Conservation (phyloP, 2,797 vertebrate genomes). For the Aselliscus stoliczkanus region DNA sequence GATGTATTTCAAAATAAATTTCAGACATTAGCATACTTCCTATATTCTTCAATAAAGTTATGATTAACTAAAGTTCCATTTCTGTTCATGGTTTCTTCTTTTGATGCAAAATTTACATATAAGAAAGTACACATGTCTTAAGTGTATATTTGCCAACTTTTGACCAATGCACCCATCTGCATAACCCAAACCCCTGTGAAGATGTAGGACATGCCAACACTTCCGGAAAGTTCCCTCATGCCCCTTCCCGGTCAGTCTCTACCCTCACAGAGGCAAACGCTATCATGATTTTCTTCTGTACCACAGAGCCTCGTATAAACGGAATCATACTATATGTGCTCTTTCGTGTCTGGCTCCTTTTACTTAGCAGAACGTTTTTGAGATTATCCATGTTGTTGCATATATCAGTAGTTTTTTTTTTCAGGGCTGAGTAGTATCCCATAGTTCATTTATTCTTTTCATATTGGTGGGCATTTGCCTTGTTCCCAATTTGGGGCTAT, state of each 20-base stretch:
- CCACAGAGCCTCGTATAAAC: neutral
- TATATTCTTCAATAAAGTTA: neutral
- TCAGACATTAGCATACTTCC: neutral
- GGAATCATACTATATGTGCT: neutral
- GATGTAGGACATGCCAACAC: neutral
- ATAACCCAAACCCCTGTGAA: neutral
- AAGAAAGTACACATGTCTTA: neutral
- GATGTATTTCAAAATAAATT: conserved; percentile 6
- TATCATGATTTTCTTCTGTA: neutral
- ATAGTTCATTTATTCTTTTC: neutral
- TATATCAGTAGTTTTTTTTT: neutral
- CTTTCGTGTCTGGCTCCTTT: neutral
- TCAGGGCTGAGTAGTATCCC: neutral
- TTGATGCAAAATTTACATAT: neutral
- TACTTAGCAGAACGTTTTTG: neutral
- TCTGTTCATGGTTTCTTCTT: neutral
- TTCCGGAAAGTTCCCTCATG: neutral
- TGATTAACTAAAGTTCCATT: neutral
- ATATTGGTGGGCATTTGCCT: neutral
- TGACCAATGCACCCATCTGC: neutral
- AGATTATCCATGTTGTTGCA: neutral
- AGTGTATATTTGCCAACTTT: neutral
- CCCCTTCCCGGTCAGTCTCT: neutral
- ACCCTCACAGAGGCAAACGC: neutral
- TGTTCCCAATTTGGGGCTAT: neutral